These are phyloP conservation scores for Ectemnius continuus DNA, from an alignment of 2,888 invertebrate genomes.

Conservation along the genomic window DNA sequence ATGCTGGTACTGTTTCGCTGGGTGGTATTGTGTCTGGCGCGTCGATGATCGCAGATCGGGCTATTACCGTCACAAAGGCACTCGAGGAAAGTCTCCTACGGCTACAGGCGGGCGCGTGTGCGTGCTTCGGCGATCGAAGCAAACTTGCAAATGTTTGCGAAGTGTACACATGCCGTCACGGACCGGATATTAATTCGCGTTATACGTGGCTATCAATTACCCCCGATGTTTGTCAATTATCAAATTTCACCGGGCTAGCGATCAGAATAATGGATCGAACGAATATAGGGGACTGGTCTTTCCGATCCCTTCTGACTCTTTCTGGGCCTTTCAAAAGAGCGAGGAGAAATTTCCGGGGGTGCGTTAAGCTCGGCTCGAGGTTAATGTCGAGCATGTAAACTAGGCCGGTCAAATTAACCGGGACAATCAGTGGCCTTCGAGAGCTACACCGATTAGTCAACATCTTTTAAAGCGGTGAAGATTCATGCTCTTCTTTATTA, in stretches of 20 bases:
- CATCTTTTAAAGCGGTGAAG: no score
- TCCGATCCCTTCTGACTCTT: not conserved
- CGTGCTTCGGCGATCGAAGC: slow-evolving; percentile 45
- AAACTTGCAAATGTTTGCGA: slow-evolving; percentile 50
- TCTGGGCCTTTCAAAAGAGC: not conserved
- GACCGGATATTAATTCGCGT: slow-evolving; percentile 63
- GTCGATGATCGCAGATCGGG: no score
- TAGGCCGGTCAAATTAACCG: no score
- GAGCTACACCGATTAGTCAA: no score
- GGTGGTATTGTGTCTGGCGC: no score
- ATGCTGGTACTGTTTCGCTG: no score
- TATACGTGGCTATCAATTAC: slow-evolving; percentile 52
- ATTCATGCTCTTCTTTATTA: no score
- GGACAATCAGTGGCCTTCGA: no score
- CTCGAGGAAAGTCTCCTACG: not conserved
- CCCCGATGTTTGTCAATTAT: slow-evolving; percentile 55
- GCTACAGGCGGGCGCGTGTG: no score
- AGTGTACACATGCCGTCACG: slow-evolving; percentile 57
- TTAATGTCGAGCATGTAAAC: no score
- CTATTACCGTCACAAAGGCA: slow-evolving; percentile 9
- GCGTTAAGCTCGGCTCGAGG: no score
- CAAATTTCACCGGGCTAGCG: slow-evolving; percentile 47
- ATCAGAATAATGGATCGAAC: slow-evolving; percentile 18
- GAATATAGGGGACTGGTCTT: not conserved
- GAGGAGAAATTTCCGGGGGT: not conserved